Evolutionary conservation across 1,140 invertebrate genomes (phyloP).

Genomic region (Dysdera silvatica): DNA sequence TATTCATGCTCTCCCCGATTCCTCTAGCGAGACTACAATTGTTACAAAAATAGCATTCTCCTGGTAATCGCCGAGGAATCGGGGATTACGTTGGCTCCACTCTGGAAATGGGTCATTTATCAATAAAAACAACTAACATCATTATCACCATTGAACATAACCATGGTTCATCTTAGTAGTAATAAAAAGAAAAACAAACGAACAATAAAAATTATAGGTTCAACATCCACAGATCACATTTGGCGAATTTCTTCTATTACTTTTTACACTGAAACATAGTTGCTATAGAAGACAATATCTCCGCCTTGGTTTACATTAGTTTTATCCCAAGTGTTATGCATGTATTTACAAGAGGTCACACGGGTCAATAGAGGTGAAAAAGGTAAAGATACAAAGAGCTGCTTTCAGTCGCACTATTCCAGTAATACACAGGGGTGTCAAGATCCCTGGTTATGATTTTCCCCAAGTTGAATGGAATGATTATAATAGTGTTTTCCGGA

Average conservation of each 20-base stretch:
- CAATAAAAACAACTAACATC: conserved; percentile 27
- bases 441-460: conserved; percentile 10
- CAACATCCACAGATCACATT: conserved; percentile 13
- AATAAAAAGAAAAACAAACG: conserved; percentile 21
- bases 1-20: conserved; percentile 16
- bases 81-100: not conserved
- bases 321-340: not conserved
- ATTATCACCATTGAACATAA: conserved; percentile 26
- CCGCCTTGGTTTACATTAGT: no score
- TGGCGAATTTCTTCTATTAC: conserved; percentile 16
- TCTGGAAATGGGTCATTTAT: not conserved
- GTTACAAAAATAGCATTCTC: conserved; percentile 33
- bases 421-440: conserved; percentile 9
- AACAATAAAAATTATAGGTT: conserved; percentile 20
- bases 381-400: conserved; percentile 4
- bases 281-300: conserved; percentile 25
- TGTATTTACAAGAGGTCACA: conserved; percentile 19
- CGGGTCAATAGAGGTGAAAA: not conserved
- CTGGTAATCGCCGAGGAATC: conserved; percentile 26
- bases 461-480: conserved; percentile 25
- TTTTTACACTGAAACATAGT: conserved; percentile 26
- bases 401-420: conserved; percentile 16
- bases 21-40: conserved; percentile 30
- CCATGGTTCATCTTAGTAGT: conserved; percentile 6
- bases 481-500: conserved; percentile 19